These are phyloP conservation scores for Harmothoe impar DNA, from an alignment of 2,888 invertebrate species.

Conservation along the genomic window DNA sequence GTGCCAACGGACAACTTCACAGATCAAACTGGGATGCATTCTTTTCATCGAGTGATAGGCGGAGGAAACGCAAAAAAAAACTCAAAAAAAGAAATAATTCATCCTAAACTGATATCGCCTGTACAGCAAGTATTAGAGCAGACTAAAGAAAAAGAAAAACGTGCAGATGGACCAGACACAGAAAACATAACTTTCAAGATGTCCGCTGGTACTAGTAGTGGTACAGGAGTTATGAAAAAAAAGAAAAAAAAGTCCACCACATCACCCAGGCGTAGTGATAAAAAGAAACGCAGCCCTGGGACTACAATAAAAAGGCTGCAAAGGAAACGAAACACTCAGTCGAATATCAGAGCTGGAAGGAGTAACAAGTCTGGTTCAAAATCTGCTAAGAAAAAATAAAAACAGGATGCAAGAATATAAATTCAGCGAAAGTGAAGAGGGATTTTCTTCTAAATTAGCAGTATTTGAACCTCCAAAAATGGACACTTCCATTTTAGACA, in stretches of 20 bases:
- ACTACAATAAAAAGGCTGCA: not conserved
- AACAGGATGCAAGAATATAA: not conserved
- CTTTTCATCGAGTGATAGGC: not conserved
- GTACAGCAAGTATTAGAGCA: not conserved
- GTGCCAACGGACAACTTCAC: not conserved
- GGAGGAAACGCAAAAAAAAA: not conserved
- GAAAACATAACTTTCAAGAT: not conserved
- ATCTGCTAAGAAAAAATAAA: too few species aligned
- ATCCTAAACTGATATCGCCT: not conserved
- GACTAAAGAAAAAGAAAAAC: too few species aligned
- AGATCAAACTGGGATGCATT: not conserved
- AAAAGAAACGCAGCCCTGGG: not conserved
- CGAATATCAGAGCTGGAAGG: not conserved
- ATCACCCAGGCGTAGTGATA: not conserved
- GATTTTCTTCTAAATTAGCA: too few species aligned
- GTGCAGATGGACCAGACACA: not conserved
- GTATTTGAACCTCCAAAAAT: not conserved
- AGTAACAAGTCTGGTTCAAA: not conserved
- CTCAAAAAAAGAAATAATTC: too few species aligned
- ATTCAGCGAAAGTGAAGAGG: not conserved
- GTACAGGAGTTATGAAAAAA: not conserved
- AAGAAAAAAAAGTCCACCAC: not conserved
- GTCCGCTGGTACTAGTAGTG: not conserved
- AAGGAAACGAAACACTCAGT: not conserved
- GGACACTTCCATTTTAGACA: conserved; percentile 12